Evolutionary conservation across 2,888 invertebrate species (phyloP), one percentile per base, ranked within the genome.

Genomic region (Eubasilissa splendida): DNA sequence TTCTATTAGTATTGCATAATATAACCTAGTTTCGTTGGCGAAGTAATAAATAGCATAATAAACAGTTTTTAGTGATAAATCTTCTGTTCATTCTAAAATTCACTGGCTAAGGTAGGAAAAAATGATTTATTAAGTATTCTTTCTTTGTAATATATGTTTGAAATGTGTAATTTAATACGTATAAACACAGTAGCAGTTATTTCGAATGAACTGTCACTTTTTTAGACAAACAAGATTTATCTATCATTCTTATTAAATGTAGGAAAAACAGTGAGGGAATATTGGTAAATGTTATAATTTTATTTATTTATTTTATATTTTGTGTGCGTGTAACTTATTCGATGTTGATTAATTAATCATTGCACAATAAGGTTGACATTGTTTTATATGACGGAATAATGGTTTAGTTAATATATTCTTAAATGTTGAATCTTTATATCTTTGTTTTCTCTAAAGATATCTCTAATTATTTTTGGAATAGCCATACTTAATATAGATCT

Each of bases 1-100:
- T 79, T 70, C 71, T 79, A 59, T 59, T 76, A 76, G 81, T 81
- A 81, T 81, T 81, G 81, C 81, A 81, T 81, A 81, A 81, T 76
- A 81, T 81, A 81, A 81, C 81, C 81, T 81, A 79, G 59, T 79
- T 81, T 81, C 71, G 58, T 53, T 76, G 50, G 11, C 42, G 59
- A 56, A 59, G 76, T 78, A 31, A 78, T 76, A 65, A 78, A 71
- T 78, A 66, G 58, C 59, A 76, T 76, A 76, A 78, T 81, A 81
- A 79, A 79, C 71, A 81, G 56, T 70, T 75, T 78, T 65, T 66
- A 8, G 42, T 73, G 66, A 65, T 63, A 59, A 79, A 65, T 63
- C 65, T 11, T 73, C 22, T 54, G 53, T 81, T 71, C 31, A 81
- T 81, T 76, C 81, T 76, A 71, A 54, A 63, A 68, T 81, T 56